Evolutionary conservation across 37 sponge, comb jelly and placozoan genomes (phyloP).

Genomic region (Aphrocallistes beatrix): DNA sequence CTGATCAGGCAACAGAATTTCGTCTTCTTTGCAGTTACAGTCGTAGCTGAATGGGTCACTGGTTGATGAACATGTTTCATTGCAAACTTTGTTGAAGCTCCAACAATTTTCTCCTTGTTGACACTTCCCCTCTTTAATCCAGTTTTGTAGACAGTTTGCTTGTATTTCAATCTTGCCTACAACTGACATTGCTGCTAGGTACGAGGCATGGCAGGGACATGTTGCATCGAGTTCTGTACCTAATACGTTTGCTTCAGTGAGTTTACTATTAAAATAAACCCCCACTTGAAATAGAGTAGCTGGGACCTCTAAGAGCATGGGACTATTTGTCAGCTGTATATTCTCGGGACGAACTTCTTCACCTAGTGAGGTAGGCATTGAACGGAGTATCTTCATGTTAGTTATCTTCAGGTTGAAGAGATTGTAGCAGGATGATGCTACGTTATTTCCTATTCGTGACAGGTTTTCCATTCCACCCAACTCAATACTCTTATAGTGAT

Average conservation of each 20-base stretch:
- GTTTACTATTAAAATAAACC: background rate
- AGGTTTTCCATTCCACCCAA: background rate
- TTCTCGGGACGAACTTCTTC: background rate
- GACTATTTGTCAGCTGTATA: background rate
- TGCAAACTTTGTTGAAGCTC: background rate
- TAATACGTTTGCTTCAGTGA: background rate
- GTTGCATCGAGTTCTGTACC: background rate
- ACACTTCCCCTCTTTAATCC: background rate
- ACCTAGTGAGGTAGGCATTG: background rate
- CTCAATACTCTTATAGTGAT: background rate
- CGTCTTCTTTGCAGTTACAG: background rate
- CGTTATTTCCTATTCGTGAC: background rate
- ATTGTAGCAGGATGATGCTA: background rate
- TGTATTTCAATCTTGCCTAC: background rate
- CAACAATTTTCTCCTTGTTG: background rate
- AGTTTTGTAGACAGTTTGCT: background rate
- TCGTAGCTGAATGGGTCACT: background rate
- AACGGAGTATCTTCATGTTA: background rate
- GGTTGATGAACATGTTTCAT: background rate
- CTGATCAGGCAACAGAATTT: background rate
- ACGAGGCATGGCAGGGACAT: background rate
- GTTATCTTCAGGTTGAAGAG: background rate
- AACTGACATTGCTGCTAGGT: background rate
- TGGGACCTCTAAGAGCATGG: background rate
- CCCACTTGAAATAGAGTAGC: background rate